phyloP scores from a whole-genome alignment of 2,113 vertebrate genomes.

The Anguilla rostrata region DNA sequence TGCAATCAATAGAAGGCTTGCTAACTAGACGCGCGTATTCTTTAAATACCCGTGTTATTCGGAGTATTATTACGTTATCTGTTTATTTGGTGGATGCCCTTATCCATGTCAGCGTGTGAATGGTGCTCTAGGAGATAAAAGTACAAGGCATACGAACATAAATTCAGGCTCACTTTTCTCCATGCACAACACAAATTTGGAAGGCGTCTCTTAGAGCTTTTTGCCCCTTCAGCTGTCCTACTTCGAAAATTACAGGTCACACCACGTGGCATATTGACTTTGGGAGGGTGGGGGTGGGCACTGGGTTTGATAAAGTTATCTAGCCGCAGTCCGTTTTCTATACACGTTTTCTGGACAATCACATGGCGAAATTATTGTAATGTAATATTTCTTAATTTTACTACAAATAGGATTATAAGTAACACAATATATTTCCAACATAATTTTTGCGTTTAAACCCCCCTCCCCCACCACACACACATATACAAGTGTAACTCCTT shows the following conservation, averaged over 20 bases:
- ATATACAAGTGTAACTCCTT: not conserved
- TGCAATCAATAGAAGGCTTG: not conserved
- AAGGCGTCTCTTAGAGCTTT: not conserved
- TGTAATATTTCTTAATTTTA: not conserved
- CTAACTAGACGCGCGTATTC: not conserved
- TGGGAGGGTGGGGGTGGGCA: not conserved
- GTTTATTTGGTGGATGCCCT: not conserved
- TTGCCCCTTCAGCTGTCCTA: constrained; percentile 12
- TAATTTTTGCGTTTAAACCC: too few species aligned
- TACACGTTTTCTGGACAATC: not conserved
- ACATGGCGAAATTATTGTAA: not conserved
- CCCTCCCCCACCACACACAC: too few species aligned
- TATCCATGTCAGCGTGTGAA: not conserved
- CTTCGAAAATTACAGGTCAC: constrained; percentile 21
- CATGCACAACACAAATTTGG: not conserved
- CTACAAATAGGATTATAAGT: too few species aligned
- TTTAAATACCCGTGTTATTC: not conserved
- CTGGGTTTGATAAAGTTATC: constrained; percentile 3
- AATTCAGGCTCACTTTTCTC: not conserved
- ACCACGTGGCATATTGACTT: constrained; percentile 24
- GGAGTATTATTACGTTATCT: not conserved
- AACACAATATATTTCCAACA: too few species aligned
- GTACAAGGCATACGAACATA: not conserved
- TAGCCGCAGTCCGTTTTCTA: not conserved
- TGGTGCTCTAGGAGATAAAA: not conserved